Evolutionary conservation across 2,113 vertebrate genomes (phyloP), one percentile per base, ranked within the genome.

Genomic region (Erythrocebus patas): DNA sequence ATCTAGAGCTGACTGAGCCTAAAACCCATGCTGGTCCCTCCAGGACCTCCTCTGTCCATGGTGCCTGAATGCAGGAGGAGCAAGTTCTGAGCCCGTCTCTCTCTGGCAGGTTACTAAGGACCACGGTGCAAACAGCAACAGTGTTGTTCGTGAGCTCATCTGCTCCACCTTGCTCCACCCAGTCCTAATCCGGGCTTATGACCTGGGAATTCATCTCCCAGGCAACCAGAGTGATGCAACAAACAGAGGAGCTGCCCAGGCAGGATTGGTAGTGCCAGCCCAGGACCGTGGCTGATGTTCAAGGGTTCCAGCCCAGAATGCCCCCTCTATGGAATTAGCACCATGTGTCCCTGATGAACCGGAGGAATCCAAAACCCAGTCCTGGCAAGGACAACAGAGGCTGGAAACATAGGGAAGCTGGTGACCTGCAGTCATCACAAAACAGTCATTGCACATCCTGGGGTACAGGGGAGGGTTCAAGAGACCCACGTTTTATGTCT

Each of bases 191-290:
- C 38, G 72, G 43, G 45, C 52, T 66, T 8, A 0, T 78, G 96
- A 97, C 93, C 92, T 94, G 16, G 45, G 70, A 93, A 66, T 68
- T 81, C 85, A 52, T 97, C 89, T 96, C 97, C 97, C 20, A 4
- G 94, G 91, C 97, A 87, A 98, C 97, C n/a, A 22, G 72, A 32
- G 32, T 72, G 97, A 97, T 78, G 95, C 72, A 91, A 95, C 96
- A 98, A 98, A 98, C 97, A 98, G 80, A 97, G 9, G 61, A 83
- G 78, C 79, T 48, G 43, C 92, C 83, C 0, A 1, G 91, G 57
- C 86, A 79, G 83, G 75, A 25, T 1, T 27, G 50, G 35, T 4
- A 48, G 75, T 40, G 30, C 50, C 40, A 90, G 73, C 50, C 66
- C 7, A 0, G 86, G 75, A 86, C 8, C 4, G 22, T 7, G 45